A percentile compares a stretch with the other conserved stretches of the same genome.
phyloP scores from a whole-genome alignment of 2,797 vertebrate genomes.

The Falco rusticolus region DNA sequence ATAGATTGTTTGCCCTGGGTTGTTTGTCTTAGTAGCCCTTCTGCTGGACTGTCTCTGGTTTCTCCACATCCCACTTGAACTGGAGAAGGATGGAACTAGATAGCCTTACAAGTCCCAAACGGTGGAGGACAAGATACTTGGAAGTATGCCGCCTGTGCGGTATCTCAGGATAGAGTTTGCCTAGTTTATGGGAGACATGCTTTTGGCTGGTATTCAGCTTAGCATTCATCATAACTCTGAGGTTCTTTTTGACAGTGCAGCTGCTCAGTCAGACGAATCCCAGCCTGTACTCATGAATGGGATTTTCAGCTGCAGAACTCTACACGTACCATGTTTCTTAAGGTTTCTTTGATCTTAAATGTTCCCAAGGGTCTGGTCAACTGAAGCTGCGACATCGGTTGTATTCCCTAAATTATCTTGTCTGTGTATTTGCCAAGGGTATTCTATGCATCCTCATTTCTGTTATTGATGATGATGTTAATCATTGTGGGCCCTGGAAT shows the following conservation, averaged over 20 bases:
- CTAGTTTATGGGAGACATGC: background rate
- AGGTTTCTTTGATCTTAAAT: background rate
- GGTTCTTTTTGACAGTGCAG: background rate
- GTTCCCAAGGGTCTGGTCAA: background rate
- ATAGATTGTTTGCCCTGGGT: background rate
- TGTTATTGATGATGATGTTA: background rate
- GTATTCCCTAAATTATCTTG: background rate
- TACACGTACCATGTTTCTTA: background rate
- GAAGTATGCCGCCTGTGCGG: background rate
- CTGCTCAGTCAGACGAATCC: background rate
- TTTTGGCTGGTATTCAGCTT: background rate
- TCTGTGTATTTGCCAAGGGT: background rate
- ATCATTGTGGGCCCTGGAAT: fast-evolving
- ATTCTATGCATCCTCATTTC: background rate
- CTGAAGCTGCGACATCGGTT: background rate
- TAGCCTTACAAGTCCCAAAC: background rate
- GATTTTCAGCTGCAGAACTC: background rate
- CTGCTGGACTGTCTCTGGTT: background rate
- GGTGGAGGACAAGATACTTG: background rate
- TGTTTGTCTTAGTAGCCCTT: background rate
- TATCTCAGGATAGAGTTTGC: background rate
- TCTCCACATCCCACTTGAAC: background rate
- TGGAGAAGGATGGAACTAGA: background rate
- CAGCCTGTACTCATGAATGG: background rate
- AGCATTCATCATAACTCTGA: background rate